Conservation (phyloP, 2,888 invertebrate genomes). For the Euclidia mi region DNA sequence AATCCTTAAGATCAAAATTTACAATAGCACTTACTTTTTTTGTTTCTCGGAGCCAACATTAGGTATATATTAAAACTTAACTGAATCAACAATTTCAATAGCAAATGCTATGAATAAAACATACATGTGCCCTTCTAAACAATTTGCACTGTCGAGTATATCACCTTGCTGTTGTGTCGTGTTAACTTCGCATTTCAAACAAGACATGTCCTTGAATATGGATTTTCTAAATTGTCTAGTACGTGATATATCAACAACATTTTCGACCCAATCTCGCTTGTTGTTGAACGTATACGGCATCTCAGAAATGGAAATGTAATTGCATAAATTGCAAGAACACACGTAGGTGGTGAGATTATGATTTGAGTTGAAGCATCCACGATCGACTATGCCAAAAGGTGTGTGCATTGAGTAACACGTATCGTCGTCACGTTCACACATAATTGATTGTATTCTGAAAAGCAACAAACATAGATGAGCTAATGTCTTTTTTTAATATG, state of each 20-base stretch:
- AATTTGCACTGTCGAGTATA: slow-evolving; percentile 64
- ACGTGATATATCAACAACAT: slow-evolving; percentile 76
- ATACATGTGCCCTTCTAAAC: slow-evolving; percentile 78
- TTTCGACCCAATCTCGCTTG: slow-evolving; percentile 74
- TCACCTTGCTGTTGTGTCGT: slow-evolving; percentile 51
- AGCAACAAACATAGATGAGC: slow-evolving; percentile 10
- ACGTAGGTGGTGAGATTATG: slow-evolving; percentile 74
- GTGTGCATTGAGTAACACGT: slow-evolving; percentile 80
- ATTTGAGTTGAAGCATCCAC: slow-evolving; percentile 78
- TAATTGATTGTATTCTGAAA: slow-evolving; percentile 70
- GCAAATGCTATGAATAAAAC: slow-evolving; percentile 44
- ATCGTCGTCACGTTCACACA: slow-evolving; percentile 71
- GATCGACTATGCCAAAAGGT: slow-evolving; percentile 79
- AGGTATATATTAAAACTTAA: no score
- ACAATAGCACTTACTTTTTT: no score
- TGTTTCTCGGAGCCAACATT: no score
- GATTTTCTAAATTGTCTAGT: slow-evolving; percentile 72
- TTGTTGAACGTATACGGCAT: slow-evolving; percentile 75
- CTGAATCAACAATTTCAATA: no score
- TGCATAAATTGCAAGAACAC: slow-evolving; percentile 82
- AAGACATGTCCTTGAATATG: slow-evolving; percentile 76
- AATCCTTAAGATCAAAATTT: no score
- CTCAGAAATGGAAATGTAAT: slow-evolving; percentile 76
- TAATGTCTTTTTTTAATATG: not conserved
- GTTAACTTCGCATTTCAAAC: slow-evolving; percentile 79